Base-by-base conservation (phyloP, 1,140 invertebrate genomes). In the Maconellicoccus hirsutus region DNA sequence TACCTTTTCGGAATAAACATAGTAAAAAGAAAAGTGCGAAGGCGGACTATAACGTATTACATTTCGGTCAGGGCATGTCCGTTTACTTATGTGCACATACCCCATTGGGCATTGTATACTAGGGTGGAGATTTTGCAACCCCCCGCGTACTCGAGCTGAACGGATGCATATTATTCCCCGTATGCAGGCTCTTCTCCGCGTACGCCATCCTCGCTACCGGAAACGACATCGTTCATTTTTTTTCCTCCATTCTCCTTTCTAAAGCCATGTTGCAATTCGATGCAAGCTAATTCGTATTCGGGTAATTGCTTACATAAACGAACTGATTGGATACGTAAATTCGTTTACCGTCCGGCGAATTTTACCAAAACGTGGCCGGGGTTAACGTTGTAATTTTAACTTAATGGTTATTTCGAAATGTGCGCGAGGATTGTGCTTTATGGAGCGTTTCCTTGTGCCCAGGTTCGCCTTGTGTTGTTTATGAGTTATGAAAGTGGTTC, bases 111-210 rank as follows among this genome's bases (percentile, higher is more conserved):
- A 66, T 66, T 66, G 61, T 66, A 22, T 66, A 66, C 61, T 16
- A 66, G 61, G 61, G 61, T 66, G 61, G 61, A 66, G 61, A 66
- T 66, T n/a, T 66, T 66, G 61, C 61, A 66, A 66, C 61, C 61
- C 61, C 61, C 61, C 22, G 25, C 61, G 61, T 66, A 66, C 25
- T 66, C 61, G 19, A 25, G 10, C 61, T 16, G 21, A 66, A 66
- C 61, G 61, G 25, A 66, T 66, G 61, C 61, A 66, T 16, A 66
- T 66, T 25, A 66, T 26, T 66, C 21, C 22, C 61, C 25, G 19
- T 66, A 66, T 66, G 21, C 25, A 23, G 14, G 19, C 61, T 25
- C 10, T 25, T 23, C 61, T 16, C 61, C 61, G 1, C 61, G 10
- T 22, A 4, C 10, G 21, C 21, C 52, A 59, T 16, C 52, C 52